Conservation (phyloP, 2,113 vertebrate genomes). For the Varanus salvator region DNA sequence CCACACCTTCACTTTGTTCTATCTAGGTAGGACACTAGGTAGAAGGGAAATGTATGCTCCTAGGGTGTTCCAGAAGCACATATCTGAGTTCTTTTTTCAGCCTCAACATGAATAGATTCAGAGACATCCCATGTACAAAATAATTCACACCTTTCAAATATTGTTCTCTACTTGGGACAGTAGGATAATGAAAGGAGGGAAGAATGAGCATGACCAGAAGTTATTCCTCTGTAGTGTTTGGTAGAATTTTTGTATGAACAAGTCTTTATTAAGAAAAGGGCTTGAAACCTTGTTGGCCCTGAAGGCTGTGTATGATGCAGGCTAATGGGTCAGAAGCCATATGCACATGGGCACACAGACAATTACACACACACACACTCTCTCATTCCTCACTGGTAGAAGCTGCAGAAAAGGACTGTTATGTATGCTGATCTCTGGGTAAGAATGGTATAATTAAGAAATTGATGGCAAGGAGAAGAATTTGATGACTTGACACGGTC, state of each 20-base stretch:
- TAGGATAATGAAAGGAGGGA: neutral
- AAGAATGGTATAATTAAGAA: too few species aligned
- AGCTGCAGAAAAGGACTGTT: too few species aligned
- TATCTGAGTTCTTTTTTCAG: neutral
- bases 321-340: too few species aligned
- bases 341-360: too few species aligned
- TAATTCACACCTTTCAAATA: neutral
- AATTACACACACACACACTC: too few species aligned
- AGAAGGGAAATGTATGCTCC: neutral
- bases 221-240: neutral
- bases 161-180: neutral
- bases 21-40: neutral
- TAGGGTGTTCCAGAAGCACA: neutral
- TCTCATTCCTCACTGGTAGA: too few species aligned
- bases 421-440: too few species aligned
- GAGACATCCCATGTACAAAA: accelerated
- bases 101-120: neutral
- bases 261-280: too few species aligned
- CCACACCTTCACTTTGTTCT: neutral
- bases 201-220: neutral
- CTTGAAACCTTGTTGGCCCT: too few species aligned
- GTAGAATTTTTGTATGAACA: neutral
- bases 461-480: too few species aligned
- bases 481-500: too few species aligned
- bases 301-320: too few species aligned